A percentile compares a stretch with the other conserved stretches of the same genome.
Conservation (phyloP, 2,113 vertebrate species). For the Myiozetetes cayanensis region DNA sequence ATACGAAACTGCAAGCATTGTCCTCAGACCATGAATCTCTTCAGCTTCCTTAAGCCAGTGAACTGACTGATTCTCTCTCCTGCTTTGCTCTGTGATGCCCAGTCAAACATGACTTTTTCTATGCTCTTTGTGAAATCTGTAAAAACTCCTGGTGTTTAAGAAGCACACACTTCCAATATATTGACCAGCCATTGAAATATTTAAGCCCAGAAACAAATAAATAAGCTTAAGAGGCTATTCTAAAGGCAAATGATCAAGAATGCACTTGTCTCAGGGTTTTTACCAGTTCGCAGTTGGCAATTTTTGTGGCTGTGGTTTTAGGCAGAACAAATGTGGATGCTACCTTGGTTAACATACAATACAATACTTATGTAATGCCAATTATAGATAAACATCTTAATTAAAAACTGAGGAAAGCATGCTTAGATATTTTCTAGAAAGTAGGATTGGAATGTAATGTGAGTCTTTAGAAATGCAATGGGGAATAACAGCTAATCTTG, state of each 20-base stretch:
- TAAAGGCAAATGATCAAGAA: neutral
- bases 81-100: neutral
- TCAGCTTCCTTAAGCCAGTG: neutral
- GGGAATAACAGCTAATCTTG: neutral
- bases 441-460: conserved; percentile 20
- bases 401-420: conserved; percentile 55
- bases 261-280: neutral
- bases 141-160: neutral
- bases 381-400: conserved; percentile 63
- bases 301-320: conserved; percentile 29
- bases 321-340: neutral
- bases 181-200: neutral
- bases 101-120: neutral
- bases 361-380: conserved; percentile 1
- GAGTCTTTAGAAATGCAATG: neutral
- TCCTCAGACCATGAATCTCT: neutral
- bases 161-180: neutral
- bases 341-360: neutral
- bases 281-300: neutral
- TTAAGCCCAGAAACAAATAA: neutral
- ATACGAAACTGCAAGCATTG: neutral
- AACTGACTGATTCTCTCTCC: neutral
- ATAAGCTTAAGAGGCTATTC: neutral
- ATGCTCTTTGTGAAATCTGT: neutral
- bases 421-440: conserved; percentile 41